These are phyloP conservation scores for Odobenus rosmarus DNA, from an alignment of 2,113 vertebrate species.

Conservation along the genomic window DNA sequence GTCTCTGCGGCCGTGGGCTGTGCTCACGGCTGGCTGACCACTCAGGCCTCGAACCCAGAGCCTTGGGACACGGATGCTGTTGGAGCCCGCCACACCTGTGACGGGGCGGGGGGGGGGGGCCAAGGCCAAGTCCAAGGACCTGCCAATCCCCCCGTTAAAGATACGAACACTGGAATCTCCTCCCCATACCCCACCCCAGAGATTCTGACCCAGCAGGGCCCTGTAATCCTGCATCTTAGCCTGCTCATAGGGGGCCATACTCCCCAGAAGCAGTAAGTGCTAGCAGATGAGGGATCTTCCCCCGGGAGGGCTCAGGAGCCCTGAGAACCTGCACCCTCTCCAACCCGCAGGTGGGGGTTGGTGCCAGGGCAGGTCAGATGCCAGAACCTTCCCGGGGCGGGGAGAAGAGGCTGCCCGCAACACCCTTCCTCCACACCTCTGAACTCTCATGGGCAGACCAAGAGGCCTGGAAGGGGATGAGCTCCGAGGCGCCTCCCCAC, in stretches of 20 bases:
- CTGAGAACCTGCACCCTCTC: not conserved
- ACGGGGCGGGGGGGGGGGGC: not conserved
- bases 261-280: not conserved
- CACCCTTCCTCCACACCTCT: not conserved
- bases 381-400: rapidly evolving
- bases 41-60: not conserved
- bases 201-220: not conserved
- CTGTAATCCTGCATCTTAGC: not conserved
- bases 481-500: rapidly evolving
- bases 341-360: no score
- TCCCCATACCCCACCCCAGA: not conserved
- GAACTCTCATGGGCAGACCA: not conserved
- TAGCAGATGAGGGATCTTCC: not conserved
- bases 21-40: not conserved
- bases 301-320: not conserved
- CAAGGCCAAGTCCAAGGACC: not conserved
- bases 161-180: not conserved
- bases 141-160: not conserved
- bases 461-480: no score
- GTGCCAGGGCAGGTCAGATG: not conserved
- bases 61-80: not conserved
- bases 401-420: not conserved
- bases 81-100: rapidly evolving
- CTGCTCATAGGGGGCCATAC: not conserved
- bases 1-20: not conserved